phyloP scores from a whole-genome alignment of 2,888 invertebrate genomes.

The Noctua comes region DNA sequence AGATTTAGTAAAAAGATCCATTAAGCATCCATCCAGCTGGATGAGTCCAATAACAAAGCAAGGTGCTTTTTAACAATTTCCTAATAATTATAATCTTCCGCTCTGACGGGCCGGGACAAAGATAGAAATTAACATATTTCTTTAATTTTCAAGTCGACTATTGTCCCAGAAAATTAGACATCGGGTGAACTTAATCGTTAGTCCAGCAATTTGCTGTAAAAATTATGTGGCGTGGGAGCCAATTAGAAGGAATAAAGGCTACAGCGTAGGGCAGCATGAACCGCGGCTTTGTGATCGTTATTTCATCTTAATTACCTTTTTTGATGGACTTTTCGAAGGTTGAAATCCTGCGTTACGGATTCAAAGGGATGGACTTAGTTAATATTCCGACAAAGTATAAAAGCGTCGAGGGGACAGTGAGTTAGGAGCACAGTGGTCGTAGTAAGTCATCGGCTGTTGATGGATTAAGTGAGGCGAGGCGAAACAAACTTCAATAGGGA shows the following conservation, averaged over 20 bases:
- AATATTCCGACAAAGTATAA: constrained; percentile 75
- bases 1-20: constrained; percentile 74
- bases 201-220: constrained; percentile 83
- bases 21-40: constrained; percentile 72
- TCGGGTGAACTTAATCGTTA: constrained; percentile 82
- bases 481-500: constrained; percentile 38
- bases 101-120: constrained; percentile 85
- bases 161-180: constrained; percentile 88
- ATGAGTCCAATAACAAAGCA: constrained; percentile 76
- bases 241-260: constrained; percentile 78
- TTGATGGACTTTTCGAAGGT: constrained; percentile 78
- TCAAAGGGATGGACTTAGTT: constrained; percentile 75
- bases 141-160: constrained; percentile 85
- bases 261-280: constrained; percentile 66
- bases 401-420: constrained; percentile 64
- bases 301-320: constrained; percentile 84
- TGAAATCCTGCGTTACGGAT: constrained; percentile 68
- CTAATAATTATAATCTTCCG: constrained; percentile 89
- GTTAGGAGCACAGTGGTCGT: constrained; percentile 37
- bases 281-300: constrained; percentile 78
- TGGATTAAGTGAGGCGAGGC: constrained; percentile 54
- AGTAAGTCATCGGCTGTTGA: constrained; percentile 48
- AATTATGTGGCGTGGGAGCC: constrained; percentile 84
- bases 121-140: constrained; percentile 88
- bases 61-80: constrained; percentile 81